Percentiles rank a stretch among this genome's conserved stretches.
phyloP scores from a whole-genome alignment of 2,888 invertebrate species.

The Platerodrilus igneus region DNA sequence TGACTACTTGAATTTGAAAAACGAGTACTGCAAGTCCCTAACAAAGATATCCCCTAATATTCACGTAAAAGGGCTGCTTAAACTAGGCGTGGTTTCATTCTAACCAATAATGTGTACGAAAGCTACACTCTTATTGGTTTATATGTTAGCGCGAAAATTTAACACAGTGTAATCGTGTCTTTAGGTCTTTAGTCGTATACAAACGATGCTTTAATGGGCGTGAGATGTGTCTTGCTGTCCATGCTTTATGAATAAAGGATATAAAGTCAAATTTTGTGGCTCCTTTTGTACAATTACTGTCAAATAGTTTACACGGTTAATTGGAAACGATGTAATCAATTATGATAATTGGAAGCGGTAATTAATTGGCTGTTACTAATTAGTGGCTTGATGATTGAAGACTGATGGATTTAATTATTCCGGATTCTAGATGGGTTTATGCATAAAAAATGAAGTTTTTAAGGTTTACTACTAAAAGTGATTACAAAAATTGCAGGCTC shows the following conservation, averaged over 20 bases:
- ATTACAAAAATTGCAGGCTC: too few species aligned
- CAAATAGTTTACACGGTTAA: conserved; percentile 47
- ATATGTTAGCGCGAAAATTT: conserved; percentile 42
- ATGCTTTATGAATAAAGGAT: conserved; percentile 26
- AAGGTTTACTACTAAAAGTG: too few species aligned
- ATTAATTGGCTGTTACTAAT: conserved; percentile 45
- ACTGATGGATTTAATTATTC: conserved; percentile 19
- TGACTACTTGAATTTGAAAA: conserved; percentile 47
- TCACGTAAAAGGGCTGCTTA: conserved; percentile 42
- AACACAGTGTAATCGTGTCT: conserved; percentile 34
- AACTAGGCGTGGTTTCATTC: conserved; percentile 50
- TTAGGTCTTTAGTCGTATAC: conserved; percentile 22
- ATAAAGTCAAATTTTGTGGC: conserved; percentile 25
- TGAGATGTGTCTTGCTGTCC: conserved; percentile 15
- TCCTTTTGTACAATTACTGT: conserved; percentile 42
- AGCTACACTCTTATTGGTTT: conserved; percentile 57
- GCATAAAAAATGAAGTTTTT: too few species aligned
- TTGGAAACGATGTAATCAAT: conserved; percentile 49
- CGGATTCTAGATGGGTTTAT: too few species aligned
- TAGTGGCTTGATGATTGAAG: conserved; percentile 19
- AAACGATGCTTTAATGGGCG: conserved; percentile 15
- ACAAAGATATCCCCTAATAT: conserved; percentile 49
- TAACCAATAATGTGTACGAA: conserved; percentile 61
- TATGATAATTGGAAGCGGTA: conserved; percentile 48
- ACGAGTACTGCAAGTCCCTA: conserved; percentile 40